Conservation (phyloP, 2,797 vertebrate genomes). For the Brachyalestes nurse region DNA sequence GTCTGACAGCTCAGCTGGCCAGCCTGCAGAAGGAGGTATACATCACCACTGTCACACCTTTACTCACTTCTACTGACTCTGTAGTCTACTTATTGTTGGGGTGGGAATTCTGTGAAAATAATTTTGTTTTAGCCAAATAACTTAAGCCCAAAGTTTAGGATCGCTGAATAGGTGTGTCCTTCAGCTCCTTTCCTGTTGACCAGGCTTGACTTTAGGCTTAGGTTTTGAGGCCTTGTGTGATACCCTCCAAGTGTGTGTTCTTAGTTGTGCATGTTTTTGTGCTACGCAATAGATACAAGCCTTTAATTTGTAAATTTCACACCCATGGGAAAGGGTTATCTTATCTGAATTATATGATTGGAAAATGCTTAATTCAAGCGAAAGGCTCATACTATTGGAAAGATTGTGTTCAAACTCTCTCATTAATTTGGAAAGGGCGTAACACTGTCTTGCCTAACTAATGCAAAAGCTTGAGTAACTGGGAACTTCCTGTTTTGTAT, state of each 20-base stretch:
- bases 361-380: neutral
- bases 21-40: slow-evolving; percentile 87
- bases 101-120: neutral
- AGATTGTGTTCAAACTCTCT: neutral
- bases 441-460: neutral
- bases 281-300: neutral
- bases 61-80: neutral
- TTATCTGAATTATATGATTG: neutral
- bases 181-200: no score
- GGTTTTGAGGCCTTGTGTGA: no score
- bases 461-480: neutral
- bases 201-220: no score
- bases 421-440: neutral
- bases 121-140: no score
- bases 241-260: neutral
- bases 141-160: no score
- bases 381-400: neutral
- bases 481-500: slow-evolving; percentile 26
- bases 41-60: neutral
- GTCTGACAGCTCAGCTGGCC: slow-evolving; percentile 80
- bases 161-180: no score
- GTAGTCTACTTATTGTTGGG: no score
- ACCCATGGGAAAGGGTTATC: no score
- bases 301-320: neutral
- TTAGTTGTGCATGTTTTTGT: neutral